Base-by-base conservation (phyloP, 2,888 invertebrate species). In the Meteorus cinctellus region DNA sequence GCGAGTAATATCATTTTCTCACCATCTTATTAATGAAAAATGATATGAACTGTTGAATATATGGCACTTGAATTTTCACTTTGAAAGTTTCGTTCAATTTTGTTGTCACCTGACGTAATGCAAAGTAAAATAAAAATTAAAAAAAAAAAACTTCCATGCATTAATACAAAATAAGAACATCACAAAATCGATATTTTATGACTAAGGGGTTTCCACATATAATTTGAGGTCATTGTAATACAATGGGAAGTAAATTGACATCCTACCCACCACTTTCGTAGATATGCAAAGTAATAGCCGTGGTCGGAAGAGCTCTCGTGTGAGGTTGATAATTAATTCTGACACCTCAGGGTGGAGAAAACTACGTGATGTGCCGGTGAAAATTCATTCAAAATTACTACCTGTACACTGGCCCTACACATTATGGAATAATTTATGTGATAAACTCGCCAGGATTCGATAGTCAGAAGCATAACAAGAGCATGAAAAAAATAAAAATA, bases 321-420 rank as follows among this genome's bases (percentile, higher is more conserved):
- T 78, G 73, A 70, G 72, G 60, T 76, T 67, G 77, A 77, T 79
- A 78, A 79, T 81, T 78, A 78, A 81, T 78, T 80, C 78, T 69
- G 70, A 80, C 81, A 78, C 79, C 81, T 78, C 70, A 51, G 63
- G 72, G 55, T 34, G 29, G 59, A 67, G 41, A 60, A 41, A 68
- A 48, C 34, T 36, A 41, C 16, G n/a, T 24, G 16, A 62, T 62
- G 70, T 73, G 74, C 62, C 67, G 76, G 74, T 71, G 75, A 65
- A 78, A 78, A 78, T 77, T 78, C 63, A 70, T 74, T 77, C 55
- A 14, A 79, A 81, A 81, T 80, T 81, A 77, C 76, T 76, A 74
- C 70, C 72, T 78, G 78, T 74, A 77, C 75, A 75, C 77, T 71
- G 51, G 73, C 31, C 14, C 19, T 73, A 65, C 24, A 79, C 74